Conservation (phyloP, 2,113 vertebrate species). For the Ammodytes marinus region DNA sequence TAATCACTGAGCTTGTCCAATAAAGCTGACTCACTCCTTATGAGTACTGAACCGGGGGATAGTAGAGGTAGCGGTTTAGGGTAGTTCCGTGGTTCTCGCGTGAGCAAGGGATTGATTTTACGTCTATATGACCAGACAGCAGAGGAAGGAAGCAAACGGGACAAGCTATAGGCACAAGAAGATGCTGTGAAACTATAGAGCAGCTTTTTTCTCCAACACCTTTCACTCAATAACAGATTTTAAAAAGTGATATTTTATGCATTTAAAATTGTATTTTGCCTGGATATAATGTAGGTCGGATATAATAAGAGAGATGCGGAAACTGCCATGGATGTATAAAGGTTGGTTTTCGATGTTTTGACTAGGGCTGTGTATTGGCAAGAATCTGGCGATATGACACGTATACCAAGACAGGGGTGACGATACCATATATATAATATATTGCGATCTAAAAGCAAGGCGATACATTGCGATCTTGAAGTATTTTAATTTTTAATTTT, state of each 20-base stretch:
- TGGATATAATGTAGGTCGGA: neutral
- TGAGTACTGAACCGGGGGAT: slow-evolving; percentile 16
- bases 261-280: neutral
- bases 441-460: too few species aligned
- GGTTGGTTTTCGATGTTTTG: neutral
- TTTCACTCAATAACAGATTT: neutral
- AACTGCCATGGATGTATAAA: neutral
- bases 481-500: too few species aligned
- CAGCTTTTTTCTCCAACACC: neutral
- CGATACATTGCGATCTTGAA: too few species aligned
- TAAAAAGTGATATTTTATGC: neutral
- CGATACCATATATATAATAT: too few species aligned
- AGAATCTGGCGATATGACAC: too few species aligned
- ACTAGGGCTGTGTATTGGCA: too few species aligned
- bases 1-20: neutral
- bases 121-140: slow-evolving; percentile 22
- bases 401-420: too few species aligned
- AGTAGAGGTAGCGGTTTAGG: slow-evolving; percentile 6
- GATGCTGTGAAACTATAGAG: too few species aligned
- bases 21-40: slow-evolving; percentile 43
- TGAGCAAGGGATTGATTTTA: slow-evolving; percentile 10
- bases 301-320: neutral
- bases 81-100: slow-evolving; percentile 28
- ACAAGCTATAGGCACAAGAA: neutral
- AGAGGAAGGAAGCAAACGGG: slow-evolving; percentile 34